Evolutionary conservation across 53 echinoderm and acorn worm genomes (phyloP).

Genomic region (Temnopleurus reevesii): DNA sequence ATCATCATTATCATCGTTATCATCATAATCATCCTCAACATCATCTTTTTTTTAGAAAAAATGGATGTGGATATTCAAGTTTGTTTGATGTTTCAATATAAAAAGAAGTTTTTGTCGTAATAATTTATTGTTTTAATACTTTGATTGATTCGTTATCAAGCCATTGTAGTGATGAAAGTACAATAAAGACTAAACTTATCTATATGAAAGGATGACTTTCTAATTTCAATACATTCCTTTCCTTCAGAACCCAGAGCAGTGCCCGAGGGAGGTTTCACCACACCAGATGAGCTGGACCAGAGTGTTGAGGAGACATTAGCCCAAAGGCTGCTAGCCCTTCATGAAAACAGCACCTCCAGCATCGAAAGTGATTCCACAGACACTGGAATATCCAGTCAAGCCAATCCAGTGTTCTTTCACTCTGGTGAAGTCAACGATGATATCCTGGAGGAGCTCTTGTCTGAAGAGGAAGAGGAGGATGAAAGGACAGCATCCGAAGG

Average conservation of each 20-base stretch:
- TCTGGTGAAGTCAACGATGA: slow-evolving; percentile 2
- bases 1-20: no score
- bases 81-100: no score
- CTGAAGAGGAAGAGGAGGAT: slow-evolving; percentile 40
- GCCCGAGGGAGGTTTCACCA: slow-evolving; percentile 62
- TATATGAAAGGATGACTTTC: no score
- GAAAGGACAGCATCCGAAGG: not conserved
- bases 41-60: no score
- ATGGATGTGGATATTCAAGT: no score
- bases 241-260: slow-evolving; percentile 57
- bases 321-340: slow-evolving; percentile 67
- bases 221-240: not conserved
- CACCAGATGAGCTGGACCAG: slow-evolving; percentile 64
- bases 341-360: slow-evolving; percentile 62
- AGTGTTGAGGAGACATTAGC: slow-evolving; percentile 73
- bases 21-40: no score
- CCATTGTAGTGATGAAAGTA: no score
- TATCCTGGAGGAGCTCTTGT: slow-evolving; percentile 30
- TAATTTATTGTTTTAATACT: no score
- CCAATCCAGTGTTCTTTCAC: not conserved
- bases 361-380: slow-evolving; percentile 35
- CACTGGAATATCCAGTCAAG: not conserved
- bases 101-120: no score
- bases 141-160: no score
- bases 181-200: no score